A percentile compares a stretch with the other conserved stretches of the same genome.
Evolutionary conservation across 1,140 invertebrate genomes (phyloP).

Genomic region (Aphelenchoides besseyi): DNA sequence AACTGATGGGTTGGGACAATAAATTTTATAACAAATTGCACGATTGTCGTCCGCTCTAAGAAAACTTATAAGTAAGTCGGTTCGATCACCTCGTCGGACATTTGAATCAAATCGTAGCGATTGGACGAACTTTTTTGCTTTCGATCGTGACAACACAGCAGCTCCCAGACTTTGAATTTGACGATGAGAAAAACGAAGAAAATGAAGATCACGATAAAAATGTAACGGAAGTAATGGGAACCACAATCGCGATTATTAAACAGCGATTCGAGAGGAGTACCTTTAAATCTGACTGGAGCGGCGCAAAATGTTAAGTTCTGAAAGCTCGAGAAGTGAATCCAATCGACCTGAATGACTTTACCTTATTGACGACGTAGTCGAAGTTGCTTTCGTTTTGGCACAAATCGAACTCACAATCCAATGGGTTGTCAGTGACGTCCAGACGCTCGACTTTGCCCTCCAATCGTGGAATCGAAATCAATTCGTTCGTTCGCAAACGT

Average conservation of each 20-base stretch:
- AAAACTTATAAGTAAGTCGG: neutral
- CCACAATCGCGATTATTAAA: neutral
- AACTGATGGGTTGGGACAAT: no score
- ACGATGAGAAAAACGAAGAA: neutral
- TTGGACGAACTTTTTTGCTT: neutral
- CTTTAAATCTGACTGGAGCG: neutral
- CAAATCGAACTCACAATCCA: slow-evolving; percentile 12
- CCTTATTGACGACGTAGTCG: slow-evolving; percentile 6
- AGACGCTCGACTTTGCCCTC: neutral
- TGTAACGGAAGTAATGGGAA: neutral
- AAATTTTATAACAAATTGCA: neutral
- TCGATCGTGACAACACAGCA: neutral
- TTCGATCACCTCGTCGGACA: slow-evolving; percentile 6
- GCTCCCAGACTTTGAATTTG: neutral
- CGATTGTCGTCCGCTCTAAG: neutral
- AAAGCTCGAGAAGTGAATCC: neutral
- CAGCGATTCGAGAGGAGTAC: neutral
- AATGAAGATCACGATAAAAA: neutral
- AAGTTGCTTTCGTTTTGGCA: neutral
- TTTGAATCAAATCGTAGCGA: neutral
- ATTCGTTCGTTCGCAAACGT: neutral
- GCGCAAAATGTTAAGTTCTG: slow-evolving; percentile 8
- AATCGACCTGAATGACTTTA: neutral
- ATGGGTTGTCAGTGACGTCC: neutral
- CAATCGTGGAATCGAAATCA: neutral